Conservation (phyloP, 2,888 invertebrate genomes). For the Adineta ricciae region DNA sequence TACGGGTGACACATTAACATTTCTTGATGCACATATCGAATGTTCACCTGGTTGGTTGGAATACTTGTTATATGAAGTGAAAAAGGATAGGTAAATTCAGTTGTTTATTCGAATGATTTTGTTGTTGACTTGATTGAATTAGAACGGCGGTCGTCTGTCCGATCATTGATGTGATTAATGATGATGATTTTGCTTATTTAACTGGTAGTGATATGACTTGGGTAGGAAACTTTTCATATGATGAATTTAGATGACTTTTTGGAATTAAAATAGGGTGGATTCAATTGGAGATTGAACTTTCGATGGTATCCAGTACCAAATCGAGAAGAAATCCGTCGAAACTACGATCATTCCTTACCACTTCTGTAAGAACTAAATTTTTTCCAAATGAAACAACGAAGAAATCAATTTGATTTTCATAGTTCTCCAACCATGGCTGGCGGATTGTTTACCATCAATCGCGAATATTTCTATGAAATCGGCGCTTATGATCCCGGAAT, state of each 20-base stretch:
- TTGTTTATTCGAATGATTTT: background rate
- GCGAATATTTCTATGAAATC: constrained; percentile 89
- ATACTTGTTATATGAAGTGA: constrained; percentile 79
- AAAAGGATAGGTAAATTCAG: constrained; percentile 62
- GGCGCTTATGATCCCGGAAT: constrained; percentile 97
- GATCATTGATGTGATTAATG: constrained; percentile 95
- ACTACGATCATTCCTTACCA: constrained; percentile 60
- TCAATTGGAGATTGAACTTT: constrained; percentile 98
- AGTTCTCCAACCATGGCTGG: constrained; percentile 94
- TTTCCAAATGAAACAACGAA: background rate
- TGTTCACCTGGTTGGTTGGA: constrained; percentile 98
- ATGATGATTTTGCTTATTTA: constrained; percentile 92
- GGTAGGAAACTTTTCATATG: constrained; percentile 52
- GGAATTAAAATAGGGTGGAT: constrained; percentile 78
- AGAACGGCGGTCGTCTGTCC: constrained; percentile 88
- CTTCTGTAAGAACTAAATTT: background rate
- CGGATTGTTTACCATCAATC: constrained; percentile 84
- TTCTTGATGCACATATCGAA: constrained; percentile 95
- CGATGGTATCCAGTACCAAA: constrained; percentile 97
- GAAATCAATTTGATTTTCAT: background rate
- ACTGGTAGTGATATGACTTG: constrained; percentile 94
- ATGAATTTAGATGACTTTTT: background rate
- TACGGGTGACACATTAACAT: constrained; percentile 75
- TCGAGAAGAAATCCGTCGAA: constrained; percentile 82
- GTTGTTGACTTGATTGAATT: no score